These are phyloP conservation scores for Meiosimyza decipiens DNA, from an alignment of 2,888 invertebrate genomes.

Conservation along the genomic window DNA sequence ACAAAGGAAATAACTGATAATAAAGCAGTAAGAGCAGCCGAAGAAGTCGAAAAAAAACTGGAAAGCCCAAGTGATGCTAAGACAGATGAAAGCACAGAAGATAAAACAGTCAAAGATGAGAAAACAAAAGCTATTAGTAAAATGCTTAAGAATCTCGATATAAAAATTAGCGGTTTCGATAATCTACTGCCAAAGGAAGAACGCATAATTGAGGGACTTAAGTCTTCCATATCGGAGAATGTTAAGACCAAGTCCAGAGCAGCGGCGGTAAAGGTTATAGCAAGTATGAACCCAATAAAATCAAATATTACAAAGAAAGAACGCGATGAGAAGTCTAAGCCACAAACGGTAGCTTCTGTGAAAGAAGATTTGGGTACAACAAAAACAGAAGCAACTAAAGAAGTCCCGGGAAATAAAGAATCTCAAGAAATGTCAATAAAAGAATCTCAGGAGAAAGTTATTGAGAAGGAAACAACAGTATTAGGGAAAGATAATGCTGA, in stretches of 20 bases:
- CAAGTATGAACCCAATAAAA: constrained; percentile 54
- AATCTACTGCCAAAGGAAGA: constrained; percentile 63
- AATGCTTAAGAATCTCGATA: constrained; percentile 66
- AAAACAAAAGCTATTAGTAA: constrained; percentile 65
- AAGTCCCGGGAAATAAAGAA: not conserved
- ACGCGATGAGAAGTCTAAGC: constrained; percentile 37
- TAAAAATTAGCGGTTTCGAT: constrained; percentile 65
- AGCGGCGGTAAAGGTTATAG: constrained; percentile 63
- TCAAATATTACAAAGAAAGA: constrained; percentile 43
- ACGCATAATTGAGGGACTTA: constrained; percentile 60
- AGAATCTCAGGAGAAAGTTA: constrained; percentile 40
- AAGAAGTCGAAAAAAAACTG: constrained; percentile 30
- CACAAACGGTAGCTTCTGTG: constrained; percentile 21
- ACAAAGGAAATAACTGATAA: constrained; percentile 15
- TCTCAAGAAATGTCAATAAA: constrained; percentile 13
- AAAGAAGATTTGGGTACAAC: constrained; percentile 26
- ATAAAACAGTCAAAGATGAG: constrained; percentile 58
- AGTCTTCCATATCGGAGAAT: constrained; percentile 67
- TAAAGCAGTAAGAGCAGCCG: not conserved
- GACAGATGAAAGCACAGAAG: constrained; percentile 42
- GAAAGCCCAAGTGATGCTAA: not conserved
- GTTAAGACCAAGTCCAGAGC: constrained; percentile 67
- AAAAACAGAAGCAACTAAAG: not conserved
- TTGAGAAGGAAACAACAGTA: constrained; percentile 29
- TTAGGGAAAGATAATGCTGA: not conserved